Evolutionary conservation across 2,888 invertebrate species (phyloP), one percentile per base, ranked within the genome.

Genomic region (Orthonevra nobilis): DNA sequence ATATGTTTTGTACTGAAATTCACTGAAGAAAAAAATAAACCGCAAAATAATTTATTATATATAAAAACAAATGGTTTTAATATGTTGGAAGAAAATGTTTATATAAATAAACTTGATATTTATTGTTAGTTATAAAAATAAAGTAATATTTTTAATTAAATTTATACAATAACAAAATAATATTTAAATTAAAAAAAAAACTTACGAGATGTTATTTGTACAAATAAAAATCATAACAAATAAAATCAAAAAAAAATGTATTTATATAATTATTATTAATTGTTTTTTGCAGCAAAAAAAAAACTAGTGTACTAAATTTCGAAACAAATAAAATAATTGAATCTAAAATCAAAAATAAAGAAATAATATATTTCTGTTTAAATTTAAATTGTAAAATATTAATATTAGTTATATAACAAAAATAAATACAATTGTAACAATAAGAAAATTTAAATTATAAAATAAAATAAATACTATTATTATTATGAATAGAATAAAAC

Each of bases 1-100:
- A 72, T 72, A 72, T 61, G 72, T 72, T 72, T 72, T 72, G 60
- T 72, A 72, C 72, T 63, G 72, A 63, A 46, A 66, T 54, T 66
- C 12, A 60, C n/a, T n/a, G n/a, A n/a, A n/a, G n/a, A n/a, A n/a
- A n/a, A n/a, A 46, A 40, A 42, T 1, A 44, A 36, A 44, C 9
- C 2, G 44, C 20, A 32, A 38, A 50, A 64, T 42, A 56, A 56
- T 46, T 66, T 56, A 20, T 46, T 56, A n/a, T n/a, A n/a, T n/a
- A n/a, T n/a, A n/a, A n/a, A 44, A 54, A 44, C 42, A 14, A 9
- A 38, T 7, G n/a, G n/a, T n/a, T n/a, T n/a, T n/a, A n/a, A n/a
- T n/a, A n/a, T n/a, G n/a, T n/a, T n/a, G n/a, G n/a, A 23, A 17
- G 0, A 3, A 48, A 23, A 61, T 17, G 38, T 68, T 68, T 48